Evolutionary conservation across 1,140 invertebrate species (phyloP), one percentile per base, ranked within the genome.

Genomic region (Pogonomyrmex barbatus): DNA sequence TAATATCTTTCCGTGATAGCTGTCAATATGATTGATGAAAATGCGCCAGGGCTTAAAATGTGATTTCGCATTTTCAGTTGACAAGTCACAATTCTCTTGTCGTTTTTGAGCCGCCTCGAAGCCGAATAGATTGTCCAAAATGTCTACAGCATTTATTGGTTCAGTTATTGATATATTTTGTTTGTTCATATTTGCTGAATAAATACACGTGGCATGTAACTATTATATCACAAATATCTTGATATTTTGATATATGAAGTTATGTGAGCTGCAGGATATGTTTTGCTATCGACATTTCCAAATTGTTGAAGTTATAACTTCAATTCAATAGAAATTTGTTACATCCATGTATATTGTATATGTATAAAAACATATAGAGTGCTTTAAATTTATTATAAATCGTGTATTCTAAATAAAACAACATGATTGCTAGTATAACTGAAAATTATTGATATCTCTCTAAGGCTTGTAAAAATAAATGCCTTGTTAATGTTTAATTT

Each of bases 11-110:
- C 92, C 92, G 58, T 92, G 91, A 88, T 92, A 94, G 36, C 91
- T 91, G 79, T 94, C 93, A 39, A 93, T 76, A 12, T 93, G 90
- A 91, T 94, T 94, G 65, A 94, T 90, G 71, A 94, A 94, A 73
- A 93, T 81, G 5, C 92, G 91, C 88, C 89, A 91, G 0, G 92
- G 91, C 30, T 82, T 68, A 62, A 94, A 90, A 30, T 30, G 9
- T 0, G n/a, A 0, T 47, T 85, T 78, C 10, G 2, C 68, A 73
- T 83, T 73, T 83, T 39, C 17, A 60, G 17, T 47, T 58, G 33
- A 30, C 54, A 75, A 73, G 36, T 82, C 17, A 54, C 52, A 30
- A 36, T 39, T 10, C 14, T 58, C 12, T 62, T 73, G 68, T 82
- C 68, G 67, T 47, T 83, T 60, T 36, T 10, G 39, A 24, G 50